Conservation (phyloP, 2,888 invertebrate genomes). For the Xanthorhoe designata region DNA sequence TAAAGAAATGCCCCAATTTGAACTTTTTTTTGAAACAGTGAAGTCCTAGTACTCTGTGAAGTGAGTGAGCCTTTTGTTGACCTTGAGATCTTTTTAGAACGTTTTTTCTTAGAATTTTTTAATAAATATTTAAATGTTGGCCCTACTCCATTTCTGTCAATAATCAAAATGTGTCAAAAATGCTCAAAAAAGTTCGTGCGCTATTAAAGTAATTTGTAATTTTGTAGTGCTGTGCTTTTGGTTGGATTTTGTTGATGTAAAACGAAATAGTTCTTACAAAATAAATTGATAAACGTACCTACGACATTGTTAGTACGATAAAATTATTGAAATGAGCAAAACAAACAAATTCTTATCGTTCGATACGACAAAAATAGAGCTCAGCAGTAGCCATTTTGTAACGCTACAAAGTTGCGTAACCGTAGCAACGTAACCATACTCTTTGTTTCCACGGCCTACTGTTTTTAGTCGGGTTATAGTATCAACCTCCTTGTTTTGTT, state of each 20-base stretch:
- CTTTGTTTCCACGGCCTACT: slow-evolving; percentile 64
- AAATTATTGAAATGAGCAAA: slow-evolving; percentile 42
- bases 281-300: neutral
- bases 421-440: slow-evolving; percentile 46
- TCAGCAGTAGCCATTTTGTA: slow-evolving; percentile 40
- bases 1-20: no score
- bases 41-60: no score
- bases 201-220: no score
- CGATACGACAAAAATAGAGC: slow-evolving; percentile 52
- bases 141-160: slow-evolving; percentile 24
- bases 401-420: slow-evolving; percentile 42
- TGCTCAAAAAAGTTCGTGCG: no score
- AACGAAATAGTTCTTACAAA: no score
- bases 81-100: neutral
- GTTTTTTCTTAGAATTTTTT: slow-evolving; percentile 1
- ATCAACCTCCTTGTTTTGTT: slow-evolving; percentile 79
- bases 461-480: slow-evolving; percentile 60
- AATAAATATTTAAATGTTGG: slow-evolving; percentile 16
- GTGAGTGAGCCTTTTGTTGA: neutral
- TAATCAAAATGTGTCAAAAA: neutral
- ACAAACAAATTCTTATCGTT: slow-evolving; percentile 56
- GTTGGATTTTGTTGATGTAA: no score
- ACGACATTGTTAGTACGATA: neutral
- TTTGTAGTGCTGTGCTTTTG: no score
- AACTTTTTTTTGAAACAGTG: no score